A percentile compares a stretch with the other conserved stretches of the same genome.
phyloP scores from a whole-genome alignment of 2,888 invertebrate species.

The Protonemura montana region DNA sequence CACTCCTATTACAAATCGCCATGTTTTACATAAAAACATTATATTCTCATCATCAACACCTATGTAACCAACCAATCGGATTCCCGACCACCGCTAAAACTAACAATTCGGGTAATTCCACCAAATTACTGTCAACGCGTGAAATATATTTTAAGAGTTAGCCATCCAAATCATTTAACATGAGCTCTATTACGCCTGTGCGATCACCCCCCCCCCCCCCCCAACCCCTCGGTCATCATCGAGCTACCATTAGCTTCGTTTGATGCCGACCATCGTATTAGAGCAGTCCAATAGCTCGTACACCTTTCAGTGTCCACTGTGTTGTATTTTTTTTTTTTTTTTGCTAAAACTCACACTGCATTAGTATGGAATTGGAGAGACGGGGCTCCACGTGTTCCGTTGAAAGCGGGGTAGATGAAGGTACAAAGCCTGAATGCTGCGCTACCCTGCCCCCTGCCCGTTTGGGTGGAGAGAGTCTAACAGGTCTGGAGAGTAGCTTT shows the following conservation, averaged over 20 bases:
- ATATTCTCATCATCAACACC: too few relatives aligned
- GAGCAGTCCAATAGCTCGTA: background rate
- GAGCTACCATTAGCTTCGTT: background rate
- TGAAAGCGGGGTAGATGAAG: background rate
- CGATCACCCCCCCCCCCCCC: too few relatives aligned
- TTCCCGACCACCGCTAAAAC: background rate
- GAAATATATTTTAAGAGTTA: too few relatives aligned
- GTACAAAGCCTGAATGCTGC: background rate
- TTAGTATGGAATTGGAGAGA: background rate
- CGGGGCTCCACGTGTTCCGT: background rate
- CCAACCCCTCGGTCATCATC: too few relatives aligned
- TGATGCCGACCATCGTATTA: background rate
- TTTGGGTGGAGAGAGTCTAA: too few relatives aligned
- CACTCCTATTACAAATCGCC: too few relatives aligned
- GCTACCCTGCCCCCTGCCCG: background rate
- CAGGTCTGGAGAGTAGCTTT: too few relatives aligned
- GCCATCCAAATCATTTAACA: too few relatives aligned
- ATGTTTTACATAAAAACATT: too few relatives aligned
- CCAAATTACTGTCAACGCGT: background rate
- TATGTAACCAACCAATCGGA: too few relatives aligned
- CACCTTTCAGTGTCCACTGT: background rate
- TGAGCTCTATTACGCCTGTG: too few relatives aligned
- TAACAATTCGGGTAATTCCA: background rate
- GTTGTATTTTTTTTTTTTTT: background rate
- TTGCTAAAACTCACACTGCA: conserved; percentile 7